Evolutionary conservation across 1,140 invertebrate genomes (phyloP), one percentile per base, ranked within the genome.

Genomic region (Drosophila kanapiae): DNA sequence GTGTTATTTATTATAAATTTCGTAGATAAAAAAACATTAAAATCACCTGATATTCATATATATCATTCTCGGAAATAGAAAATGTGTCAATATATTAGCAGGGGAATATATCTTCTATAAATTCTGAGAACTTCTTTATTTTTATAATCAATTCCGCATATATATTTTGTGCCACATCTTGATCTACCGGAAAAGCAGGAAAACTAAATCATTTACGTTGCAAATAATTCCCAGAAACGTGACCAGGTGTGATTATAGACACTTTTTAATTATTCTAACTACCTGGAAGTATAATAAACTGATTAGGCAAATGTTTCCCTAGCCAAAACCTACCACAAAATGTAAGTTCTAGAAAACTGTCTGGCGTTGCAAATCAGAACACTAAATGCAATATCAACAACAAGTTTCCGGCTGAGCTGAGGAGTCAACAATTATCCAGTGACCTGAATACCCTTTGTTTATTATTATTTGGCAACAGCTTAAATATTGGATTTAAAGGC

Each of bases 361-460:
- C 53, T 54, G 35, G 51, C 3, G 51, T 51, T 6, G 37, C 7
- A n/a, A 31, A 23, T 54, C 53, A 54, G 37, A 53, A 48, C 37
- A 45, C 45, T 45, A 70, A 54, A 38, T 70, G 38, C n/a, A 33
- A 54, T n/a, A 70, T 68, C 67, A 43, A 54, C 62, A 70, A 65
- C 9, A 18, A 67, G 37, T 45, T 43, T 4, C 45, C 47, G 14
- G 4, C 23, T 16, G 47, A 5, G 31, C 18, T 70, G 35, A 71
- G 29, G 18, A 48, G 65, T 58, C 67, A 59, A 35, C 65, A 70
- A 38, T 27, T 40, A 71, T 71, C 23, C 29, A 37, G 67, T 51
- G 67, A 72, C 69, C 69, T 60, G 49, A 59, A 72, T 72, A 33
- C 33, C 8, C 42, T 13, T 72, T 72, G 69, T 72, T 72, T 72